phyloP scores from a whole-genome alignment of 2,113 vertebrate genomes.

The Procapra przewalskii region DNA sequence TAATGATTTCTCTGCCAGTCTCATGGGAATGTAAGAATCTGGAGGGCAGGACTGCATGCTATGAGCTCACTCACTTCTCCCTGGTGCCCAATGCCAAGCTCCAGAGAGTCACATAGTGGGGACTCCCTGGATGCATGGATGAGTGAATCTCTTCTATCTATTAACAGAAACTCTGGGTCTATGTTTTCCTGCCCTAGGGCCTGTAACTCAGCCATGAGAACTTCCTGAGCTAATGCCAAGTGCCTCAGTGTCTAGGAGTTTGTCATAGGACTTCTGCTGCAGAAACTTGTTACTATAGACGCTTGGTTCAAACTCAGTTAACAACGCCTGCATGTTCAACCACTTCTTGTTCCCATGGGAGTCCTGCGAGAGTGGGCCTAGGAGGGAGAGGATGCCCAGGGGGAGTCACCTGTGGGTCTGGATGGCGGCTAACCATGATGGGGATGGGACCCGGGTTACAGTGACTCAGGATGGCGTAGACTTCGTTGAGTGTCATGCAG shows the following conservation, averaged over 20 bases:
- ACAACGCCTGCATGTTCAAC: neutral
- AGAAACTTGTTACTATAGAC: neutral
- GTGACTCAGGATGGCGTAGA: conserved; percentile 89
- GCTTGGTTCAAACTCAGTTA: neutral
- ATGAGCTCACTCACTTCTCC: fast-evolving
- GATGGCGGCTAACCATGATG: conserved; percentile 92
- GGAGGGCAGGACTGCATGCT: fast-evolving
- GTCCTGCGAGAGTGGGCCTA: neutral
- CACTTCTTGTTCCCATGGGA: neutral
- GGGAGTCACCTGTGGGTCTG: conserved; percentile 88
- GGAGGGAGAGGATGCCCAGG: fast-evolving
- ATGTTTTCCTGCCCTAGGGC: neutral
- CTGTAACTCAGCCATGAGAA: neutral
- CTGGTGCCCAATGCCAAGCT: neutral
- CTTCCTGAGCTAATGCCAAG: neutral
- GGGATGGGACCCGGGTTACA: conserved; percentile 88
- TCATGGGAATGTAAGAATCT: neutral
- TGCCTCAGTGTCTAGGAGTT: neutral
- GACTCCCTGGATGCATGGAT: fast-evolving
- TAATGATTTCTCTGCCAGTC: neutral
- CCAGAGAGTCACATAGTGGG: neutral
- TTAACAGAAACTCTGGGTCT: neutral
- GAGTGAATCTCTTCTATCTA: neutral
- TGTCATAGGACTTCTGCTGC: neutral
- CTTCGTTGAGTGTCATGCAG: conserved; percentile 91